Conservation (phyloP, 1,140 invertebrate species). For the Zaprionus inermis region DNA sequence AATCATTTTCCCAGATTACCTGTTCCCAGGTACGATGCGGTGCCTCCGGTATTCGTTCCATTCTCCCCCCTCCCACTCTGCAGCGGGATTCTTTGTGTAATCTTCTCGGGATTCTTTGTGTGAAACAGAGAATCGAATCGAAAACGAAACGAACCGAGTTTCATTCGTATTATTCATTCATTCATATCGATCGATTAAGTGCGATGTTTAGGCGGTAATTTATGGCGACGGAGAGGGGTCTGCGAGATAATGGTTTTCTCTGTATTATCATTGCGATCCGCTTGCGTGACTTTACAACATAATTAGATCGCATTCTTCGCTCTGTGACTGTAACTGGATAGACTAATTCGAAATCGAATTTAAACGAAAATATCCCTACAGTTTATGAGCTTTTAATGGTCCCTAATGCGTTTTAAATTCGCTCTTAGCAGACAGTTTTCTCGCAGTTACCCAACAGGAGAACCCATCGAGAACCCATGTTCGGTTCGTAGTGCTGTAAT, state of each 20-base stretch:
- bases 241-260: too few relatives aligned
- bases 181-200: conserved; percentile 46
- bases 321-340: neutral
- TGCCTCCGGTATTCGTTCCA: conserved; percentile 15
- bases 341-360: conserved; percentile 18
- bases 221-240: neutral
- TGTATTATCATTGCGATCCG: neutral
- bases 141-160: conserved; percentile 13
- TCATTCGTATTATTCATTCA: conserved; percentile 30
- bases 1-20: conserved; percentile 41
- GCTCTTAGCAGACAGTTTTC: conserved; percentile 11
- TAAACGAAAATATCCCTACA: neutral
- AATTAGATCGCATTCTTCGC: conserved; percentile 47
- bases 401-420: conserved; percentile 69
- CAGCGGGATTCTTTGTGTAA: neutral
- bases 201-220: conserved; percentile 32
- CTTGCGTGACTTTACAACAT: conserved; percentile 70
- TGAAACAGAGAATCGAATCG: conserved; percentile 14
- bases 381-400: conserved; percentile 72
- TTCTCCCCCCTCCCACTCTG: neutral
- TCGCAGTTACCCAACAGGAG: neutral
- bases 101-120: neutral
- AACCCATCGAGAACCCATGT: too few relatives aligned
- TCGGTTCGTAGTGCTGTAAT: conserved; percentile 4
- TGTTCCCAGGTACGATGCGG: neutral